phyloP scores from a whole-genome alignment of 64 coral and sea anemone genomes.

The Montipora foliosa region DNA sequence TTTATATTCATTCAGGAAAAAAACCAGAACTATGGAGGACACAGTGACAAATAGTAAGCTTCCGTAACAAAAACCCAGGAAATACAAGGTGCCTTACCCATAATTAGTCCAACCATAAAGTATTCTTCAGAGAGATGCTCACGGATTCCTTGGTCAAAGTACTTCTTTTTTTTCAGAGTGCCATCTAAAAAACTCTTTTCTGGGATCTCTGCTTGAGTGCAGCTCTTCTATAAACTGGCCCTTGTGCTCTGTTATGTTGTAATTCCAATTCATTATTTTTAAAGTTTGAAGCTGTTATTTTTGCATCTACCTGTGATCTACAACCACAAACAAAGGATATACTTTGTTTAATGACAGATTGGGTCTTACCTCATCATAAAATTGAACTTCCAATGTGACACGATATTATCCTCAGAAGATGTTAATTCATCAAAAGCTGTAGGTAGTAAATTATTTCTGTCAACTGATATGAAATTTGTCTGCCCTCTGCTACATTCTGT shows the following conservation, averaged over 20 bases:
- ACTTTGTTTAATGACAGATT: background rate
- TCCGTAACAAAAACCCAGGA: background rate
- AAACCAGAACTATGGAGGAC: no score
- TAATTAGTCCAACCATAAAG: conserved; percentile 51
- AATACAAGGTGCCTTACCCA: conserved; percentile 46
- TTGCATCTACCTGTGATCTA: background rate
- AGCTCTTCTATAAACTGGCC: background rate
- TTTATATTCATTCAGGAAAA: no score
- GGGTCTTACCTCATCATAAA: conserved; percentile 48
- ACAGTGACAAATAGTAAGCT: background rate
- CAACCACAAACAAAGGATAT: conserved; percentile 2
- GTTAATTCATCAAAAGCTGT: conserved; percentile 34
- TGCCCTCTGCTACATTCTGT: conserved; percentile 21
- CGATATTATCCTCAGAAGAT: background rate
- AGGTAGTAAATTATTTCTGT: conserved; percentile 36
- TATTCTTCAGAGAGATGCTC: conserved; percentile 44
- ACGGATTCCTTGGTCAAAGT: conserved; percentile 55
- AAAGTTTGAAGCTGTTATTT: background rate
- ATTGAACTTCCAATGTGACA: conserved; percentile 55
- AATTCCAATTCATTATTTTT: background rate
- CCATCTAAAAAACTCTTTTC: conserved; percentile 62
- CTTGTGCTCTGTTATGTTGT: background rate
- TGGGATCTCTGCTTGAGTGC: background rate
- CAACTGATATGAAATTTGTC: conserved; percentile 59
- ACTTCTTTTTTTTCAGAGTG: conserved; percentile 55